Percentiles rank a stretch among this genome's conserved stretches.
These are phyloP conservation scores for Psylliodes chrysocephalus DNA, from an alignment of 2,888 invertebrate genomes.

Conservation along the genomic window DNA sequence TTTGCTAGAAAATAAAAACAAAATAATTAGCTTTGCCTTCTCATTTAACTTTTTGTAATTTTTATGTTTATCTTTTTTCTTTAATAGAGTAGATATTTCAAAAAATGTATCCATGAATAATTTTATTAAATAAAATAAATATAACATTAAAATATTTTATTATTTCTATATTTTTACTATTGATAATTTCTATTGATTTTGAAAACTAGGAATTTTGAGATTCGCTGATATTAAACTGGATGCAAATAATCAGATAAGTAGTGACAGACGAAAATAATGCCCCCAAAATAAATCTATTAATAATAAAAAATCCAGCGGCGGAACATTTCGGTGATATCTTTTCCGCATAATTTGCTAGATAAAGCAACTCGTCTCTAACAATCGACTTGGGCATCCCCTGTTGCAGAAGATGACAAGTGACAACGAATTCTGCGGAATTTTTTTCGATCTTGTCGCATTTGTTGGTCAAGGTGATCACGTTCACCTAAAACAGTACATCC, in stretches of 20 bases:
- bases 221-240: slow-evolving; percentile 18
- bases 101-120: too few species aligned
- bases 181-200: too few species aligned
- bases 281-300: slow-evolving; percentile 19
- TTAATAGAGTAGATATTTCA: too few species aligned
- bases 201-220: not conserved
- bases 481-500: slow-evolving; percentile 12
- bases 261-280: slow-evolving; percentile 16
- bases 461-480: not conserved
- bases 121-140: too few species aligned
- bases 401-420: slow-evolving; percentile 7
- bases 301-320: slow-evolving; percentile 24
- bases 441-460: slow-evolving; percentile 14
- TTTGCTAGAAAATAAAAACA: too few species aligned
- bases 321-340: slow-evolving; percentile 17
- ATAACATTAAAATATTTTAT: too few species aligned
- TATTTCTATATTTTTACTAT: too few species aligned
- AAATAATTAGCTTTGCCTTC: too few species aligned
- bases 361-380: not conserved
- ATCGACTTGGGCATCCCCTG: not conserved
- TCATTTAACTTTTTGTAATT: too few species aligned
- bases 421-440: not conserved
- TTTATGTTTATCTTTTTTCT: too few species aligned
- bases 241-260: slow-evolving; percentile 25
- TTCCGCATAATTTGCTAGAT: slow-evolving; percentile 5